Percentiles rank a stretch among this genome's conserved stretches.
Evolutionary conservation across 2,888 invertebrate genomes (phyloP).

Genomic region (Diadromus collaris): DNA sequence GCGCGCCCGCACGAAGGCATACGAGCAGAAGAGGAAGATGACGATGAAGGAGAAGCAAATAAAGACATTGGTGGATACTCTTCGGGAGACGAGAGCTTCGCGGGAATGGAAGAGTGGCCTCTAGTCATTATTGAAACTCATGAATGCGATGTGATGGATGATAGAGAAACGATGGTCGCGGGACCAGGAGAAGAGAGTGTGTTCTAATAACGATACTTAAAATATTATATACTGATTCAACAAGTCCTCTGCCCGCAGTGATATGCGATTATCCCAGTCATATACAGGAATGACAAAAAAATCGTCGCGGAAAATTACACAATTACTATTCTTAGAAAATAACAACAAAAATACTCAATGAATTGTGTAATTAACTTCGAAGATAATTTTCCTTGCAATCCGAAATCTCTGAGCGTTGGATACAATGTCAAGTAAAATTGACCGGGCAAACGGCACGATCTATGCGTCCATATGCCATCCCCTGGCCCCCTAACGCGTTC

Average conservation of each 20-base stretch:
- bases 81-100: constrained; percentile 35
- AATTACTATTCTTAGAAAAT: constrained; percentile 7
- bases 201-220: constrained; percentile 66
- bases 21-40: constrained; percentile 52
- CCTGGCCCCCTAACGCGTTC: neutral
- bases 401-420: neutral
- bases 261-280: constrained; percentile 1
- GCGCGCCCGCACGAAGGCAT: constrained; percentile 56
- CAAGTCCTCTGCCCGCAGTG: constrained; percentile 29
- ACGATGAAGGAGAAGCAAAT: constrained; percentile 2
- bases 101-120: constrained; percentile 57
- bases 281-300: neutral
- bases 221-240: constrained; percentile 56
- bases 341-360: neutral
- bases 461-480: constrained; percentile 7
- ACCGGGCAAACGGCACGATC: neutral
- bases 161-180: constrained; percentile 62
- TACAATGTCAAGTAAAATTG: neutral
- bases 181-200: constrained; percentile 67
- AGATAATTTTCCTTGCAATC: constrained; percentile 1
- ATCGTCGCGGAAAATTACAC: neutral
- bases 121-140: constrained; percentile 50
- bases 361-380: neutral
- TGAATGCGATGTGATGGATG: constrained; percentile 10
- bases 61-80: constrained; percentile 4